Conservation (phyloP, 1,140 invertebrate genomes). For the Leucophenga varia region DNA sequence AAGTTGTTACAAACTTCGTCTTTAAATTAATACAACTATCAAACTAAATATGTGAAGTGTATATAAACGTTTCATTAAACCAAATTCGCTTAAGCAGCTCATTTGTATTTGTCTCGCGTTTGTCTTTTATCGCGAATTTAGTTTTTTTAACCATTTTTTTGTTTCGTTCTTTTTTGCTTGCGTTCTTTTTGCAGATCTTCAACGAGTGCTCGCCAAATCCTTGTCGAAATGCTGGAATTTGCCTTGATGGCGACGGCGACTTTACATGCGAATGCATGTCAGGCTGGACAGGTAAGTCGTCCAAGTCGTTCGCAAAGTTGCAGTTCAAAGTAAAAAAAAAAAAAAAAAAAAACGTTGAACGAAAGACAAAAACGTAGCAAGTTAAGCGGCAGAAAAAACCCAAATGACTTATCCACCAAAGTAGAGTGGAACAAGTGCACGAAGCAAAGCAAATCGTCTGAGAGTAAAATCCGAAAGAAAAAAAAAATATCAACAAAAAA, state of each 20-base stretch:
- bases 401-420: too few relatives aligned
- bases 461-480: too few relatives aligned
- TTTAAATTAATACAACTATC: too few relatives aligned
- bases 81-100: too few relatives aligned
- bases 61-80: slow-evolving; percentile 52
- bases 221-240: slow-evolving; percentile 77
- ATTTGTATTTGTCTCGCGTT: not conserved
- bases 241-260: slow-evolving; percentile 71
- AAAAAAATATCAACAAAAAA: too few relatives aligned
- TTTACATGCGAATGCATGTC: slow-evolving; percentile 74
- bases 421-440: too few relatives aligned
- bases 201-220: slow-evolving; percentile 77
- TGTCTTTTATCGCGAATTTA: not conserved
- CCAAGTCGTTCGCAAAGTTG: slow-evolving; percentile 2
- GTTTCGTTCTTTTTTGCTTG: slow-evolving; percentile 1
- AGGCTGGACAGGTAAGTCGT: slow-evolving; percentile 73
- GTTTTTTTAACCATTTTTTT: slow-evolving; percentile 1
- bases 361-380: too few relatives aligned
- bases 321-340: not conserved
- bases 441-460: too few relatives aligned
- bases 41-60: too few relatives aligned
- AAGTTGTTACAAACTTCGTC: too few relatives aligned
- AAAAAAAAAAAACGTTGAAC: not conserved
- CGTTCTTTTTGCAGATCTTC: slow-evolving; percentile 64
- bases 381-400: too few relatives aligned